phyloP scores from a whole-genome alignment of 1,140 invertebrate genomes.

The Bombus picipes region DNA sequence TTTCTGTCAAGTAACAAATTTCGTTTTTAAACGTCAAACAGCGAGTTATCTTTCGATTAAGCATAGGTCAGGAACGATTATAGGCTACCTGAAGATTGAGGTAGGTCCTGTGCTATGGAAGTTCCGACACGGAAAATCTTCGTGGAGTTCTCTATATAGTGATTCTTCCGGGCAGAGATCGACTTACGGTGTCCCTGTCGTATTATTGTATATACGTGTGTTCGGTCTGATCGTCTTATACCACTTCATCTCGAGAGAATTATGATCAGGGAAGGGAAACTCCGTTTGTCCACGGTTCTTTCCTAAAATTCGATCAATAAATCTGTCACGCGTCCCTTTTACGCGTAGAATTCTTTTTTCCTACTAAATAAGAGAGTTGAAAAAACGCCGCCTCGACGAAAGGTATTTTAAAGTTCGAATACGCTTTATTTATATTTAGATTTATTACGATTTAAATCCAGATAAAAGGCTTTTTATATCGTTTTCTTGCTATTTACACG shows the following conservation, averaged over 20 bases:
- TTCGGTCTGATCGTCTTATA: conserved; percentile 45
- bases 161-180: conserved; percentile 46
- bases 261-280: conserved; percentile 7
- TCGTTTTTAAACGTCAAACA: too few relatives aligned
- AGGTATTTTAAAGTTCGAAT: neutral
- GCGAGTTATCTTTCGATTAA: conserved; percentile 1
- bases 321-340: neutral
- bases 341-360: neutral
- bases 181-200: conserved; percentile 33
- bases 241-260: conserved; percentile 32
- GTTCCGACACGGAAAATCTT: conserved; percentile 60
- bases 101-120: conserved; percentile 71
- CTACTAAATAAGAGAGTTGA: neutral
- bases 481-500: neutral
- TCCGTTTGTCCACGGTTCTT: conserved; percentile 3
- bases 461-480: neutral
- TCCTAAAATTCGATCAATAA: conserved; percentile 14
- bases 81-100: conserved; percentile 65
- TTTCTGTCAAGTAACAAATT: neutral
- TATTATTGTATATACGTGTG: conserved; percentile 27
- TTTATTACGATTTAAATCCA: conserved; percentile 16
- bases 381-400: neutral
- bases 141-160: conserved; percentile 9
- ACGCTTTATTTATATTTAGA: conserved; percentile 4
- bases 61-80: conserved; percentile 56